Evolutionary conservation across 2,797 vertebrate genomes (phyloP).

Genomic region (Mus minutoides): DNA sequence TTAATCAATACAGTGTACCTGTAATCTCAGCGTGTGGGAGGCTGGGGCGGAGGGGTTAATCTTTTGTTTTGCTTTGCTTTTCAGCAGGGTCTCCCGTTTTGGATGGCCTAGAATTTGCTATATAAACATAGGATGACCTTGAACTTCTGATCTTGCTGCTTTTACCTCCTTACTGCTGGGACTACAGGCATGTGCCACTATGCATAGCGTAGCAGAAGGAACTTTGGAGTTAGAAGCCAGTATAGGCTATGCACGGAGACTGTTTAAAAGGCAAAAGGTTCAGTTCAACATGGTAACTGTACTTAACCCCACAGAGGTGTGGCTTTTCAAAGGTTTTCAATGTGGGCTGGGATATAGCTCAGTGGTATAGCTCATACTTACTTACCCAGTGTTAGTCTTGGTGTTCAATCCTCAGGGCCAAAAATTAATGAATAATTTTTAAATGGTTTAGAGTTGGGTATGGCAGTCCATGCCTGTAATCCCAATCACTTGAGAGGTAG

Average conservation of each 20-base stretch:
- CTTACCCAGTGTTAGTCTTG: background rate
- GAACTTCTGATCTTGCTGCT: background rate
- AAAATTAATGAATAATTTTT: background rate
- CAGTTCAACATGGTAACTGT: background rate
- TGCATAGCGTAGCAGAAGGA: background rate
- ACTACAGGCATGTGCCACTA: background rate
- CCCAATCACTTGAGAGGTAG: background rate
- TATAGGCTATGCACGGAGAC: background rate
- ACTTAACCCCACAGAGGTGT: background rate
- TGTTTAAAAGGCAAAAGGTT: background rate
- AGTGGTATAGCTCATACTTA: background rate
- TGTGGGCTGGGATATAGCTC: background rate
- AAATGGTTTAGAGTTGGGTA: background rate
- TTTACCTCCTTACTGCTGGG: background rate
- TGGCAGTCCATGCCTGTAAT: background rate
- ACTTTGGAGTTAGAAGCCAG: background rate
- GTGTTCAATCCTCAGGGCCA: background rate
- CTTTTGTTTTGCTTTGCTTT: background rate
- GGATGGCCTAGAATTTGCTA: background rate
- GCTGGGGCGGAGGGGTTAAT: background rate
- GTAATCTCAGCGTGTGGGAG: background rate
- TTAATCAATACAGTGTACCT: background rate
- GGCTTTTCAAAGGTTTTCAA: background rate
- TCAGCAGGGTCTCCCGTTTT: background rate
- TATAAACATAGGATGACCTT: background rate